phyloP scores from a whole-genome alignment of 2,113 vertebrate species.

The Macroglossus sobrinus region DNA sequence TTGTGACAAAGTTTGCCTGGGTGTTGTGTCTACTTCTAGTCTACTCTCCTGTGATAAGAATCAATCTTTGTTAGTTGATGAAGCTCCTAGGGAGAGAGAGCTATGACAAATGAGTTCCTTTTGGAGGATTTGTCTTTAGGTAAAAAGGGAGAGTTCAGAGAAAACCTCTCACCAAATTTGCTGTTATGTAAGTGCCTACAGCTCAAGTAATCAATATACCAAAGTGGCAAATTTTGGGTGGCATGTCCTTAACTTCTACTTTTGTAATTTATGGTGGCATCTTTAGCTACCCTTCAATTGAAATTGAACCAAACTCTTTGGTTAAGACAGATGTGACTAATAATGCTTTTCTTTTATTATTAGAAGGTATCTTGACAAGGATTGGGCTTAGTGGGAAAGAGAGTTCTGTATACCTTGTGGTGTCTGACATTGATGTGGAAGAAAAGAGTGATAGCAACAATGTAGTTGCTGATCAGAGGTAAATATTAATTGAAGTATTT shows the following conservation, averaged over 20 bases:
- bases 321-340: not conserved
- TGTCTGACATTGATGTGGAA: not conserved
- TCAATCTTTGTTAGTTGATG: no score
- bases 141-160: not conserved
- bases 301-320: not conserved
- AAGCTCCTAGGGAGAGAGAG: not conserved
- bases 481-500: not conserved
- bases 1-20: not conserved
- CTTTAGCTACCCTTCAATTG: not conserved
- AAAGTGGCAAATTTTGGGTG: not conserved
- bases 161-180: not conserved
- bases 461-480: not conserved
- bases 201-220: not conserved
- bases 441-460: not conserved
- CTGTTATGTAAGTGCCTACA: not conserved
- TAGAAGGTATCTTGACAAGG: not conserved
- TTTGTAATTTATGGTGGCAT: not conserved
- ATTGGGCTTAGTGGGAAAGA: not conserved
- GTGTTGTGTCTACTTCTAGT: not conserved
- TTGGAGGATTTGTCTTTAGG: not conserved
- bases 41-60: not conserved
- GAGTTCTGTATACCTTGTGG: not conserved
- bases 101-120: not conserved
- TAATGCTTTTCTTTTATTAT: not conserved
- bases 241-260: not conserved